Evolutionary conservation across 2,888 invertebrate species (phyloP).

Genomic region (Sceliomorpha sp.): DNA sequence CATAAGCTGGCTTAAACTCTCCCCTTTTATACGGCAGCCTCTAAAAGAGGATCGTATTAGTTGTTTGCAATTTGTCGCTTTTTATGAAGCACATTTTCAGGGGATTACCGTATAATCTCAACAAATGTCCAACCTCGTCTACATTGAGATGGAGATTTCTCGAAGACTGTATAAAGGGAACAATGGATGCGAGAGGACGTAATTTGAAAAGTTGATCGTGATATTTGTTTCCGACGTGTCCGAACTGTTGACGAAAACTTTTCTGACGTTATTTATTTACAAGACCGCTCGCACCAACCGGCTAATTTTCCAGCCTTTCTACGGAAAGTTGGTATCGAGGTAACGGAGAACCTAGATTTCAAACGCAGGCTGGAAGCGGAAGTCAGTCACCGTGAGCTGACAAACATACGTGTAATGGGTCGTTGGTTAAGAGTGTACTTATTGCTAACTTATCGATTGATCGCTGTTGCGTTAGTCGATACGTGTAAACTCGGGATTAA

Average conservation of each 20-base stretch:
- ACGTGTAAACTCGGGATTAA: slow-evolving; percentile 55
- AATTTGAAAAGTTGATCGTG: no score
- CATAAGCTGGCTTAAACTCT: slow-evolving; percentile 45
- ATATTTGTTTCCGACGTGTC: no score
- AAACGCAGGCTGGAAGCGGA: slow-evolving; percentile 37
- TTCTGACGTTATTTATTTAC: slow-evolving; percentile 17
- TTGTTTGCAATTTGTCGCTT: slow-evolving; percentile 43
- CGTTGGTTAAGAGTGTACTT: slow-evolving; percentile 42
- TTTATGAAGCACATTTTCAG: slow-evolving; percentile 49
- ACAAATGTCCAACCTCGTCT: slow-evolving; percentile 39
- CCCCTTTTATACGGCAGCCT: slow-evolving; percentile 31
- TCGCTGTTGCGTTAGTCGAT: slow-evolving; percentile 48
- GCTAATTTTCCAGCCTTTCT: slow-evolving; percentile 35
- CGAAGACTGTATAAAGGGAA: slow-evolving; percentile 8
- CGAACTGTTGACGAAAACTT: no score
- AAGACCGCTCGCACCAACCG: slow-evolving; percentile 29
- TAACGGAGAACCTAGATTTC: slow-evolving; percentile 28
- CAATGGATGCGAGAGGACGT: no score
- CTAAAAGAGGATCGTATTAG: slow-evolving; percentile 45
- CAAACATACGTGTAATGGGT: slow-evolving; percentile 46
- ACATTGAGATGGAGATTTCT: slow-evolving; percentile 35
- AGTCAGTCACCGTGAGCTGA: slow-evolving; percentile 43
- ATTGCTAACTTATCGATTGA: slow-evolving; percentile 53
- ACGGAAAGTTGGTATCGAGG: slow-evolving; percentile 8
- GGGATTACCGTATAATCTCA: slow-evolving; percentile 42